Conservation (phyloP, 2,113 vertebrate genomes). For the Leptocoma aspasia region DNA sequence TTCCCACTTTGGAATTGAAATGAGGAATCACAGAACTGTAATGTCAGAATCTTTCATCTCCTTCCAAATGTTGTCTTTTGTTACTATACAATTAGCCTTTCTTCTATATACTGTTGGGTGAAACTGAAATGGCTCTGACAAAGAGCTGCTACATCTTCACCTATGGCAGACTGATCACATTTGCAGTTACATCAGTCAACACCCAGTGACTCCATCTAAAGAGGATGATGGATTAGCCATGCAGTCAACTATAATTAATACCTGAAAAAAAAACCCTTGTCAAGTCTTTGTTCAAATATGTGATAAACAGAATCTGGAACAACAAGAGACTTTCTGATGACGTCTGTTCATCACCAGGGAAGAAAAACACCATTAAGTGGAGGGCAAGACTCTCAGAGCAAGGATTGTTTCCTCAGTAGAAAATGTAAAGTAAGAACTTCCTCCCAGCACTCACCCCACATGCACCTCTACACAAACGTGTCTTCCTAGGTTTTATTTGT, state of each 20-base stretch:
- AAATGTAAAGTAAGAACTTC: background rate
- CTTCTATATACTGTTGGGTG: background rate
- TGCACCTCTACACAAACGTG: background rate
- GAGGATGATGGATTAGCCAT: conserved; percentile 46
- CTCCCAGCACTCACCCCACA: background rate
- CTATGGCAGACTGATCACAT: background rate
- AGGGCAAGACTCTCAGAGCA: background rate
- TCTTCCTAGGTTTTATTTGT: background rate
- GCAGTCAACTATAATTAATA: conserved; percentile 49
- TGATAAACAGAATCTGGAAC: conserved; percentile 32
- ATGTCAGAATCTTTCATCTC: conserved; percentile 24
- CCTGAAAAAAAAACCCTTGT: background rate
- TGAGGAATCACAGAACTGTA: conserved; percentile 11
- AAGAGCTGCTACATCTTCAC: conserved; percentile 4
- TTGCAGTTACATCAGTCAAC: conserved; percentile 46
- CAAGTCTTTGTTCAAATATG: conserved; percentile 9
- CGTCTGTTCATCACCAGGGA: background rate
- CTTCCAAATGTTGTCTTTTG: background rate
- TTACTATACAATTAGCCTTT: conserved; percentile 26
- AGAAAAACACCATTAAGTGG: background rate
- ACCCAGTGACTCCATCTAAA: conserved; percentile 8
- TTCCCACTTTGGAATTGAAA: background rate
- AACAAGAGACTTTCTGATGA: conserved; percentile 26
- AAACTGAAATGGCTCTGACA: conserved; percentile 28
- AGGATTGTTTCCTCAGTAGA: background rate